Percentiles rank a stretch among this genome's conserved stretches.
phyloP scores from a whole-genome alignment of 2,797 vertebrate species.

The Pithecia hirsuta region DNA sequence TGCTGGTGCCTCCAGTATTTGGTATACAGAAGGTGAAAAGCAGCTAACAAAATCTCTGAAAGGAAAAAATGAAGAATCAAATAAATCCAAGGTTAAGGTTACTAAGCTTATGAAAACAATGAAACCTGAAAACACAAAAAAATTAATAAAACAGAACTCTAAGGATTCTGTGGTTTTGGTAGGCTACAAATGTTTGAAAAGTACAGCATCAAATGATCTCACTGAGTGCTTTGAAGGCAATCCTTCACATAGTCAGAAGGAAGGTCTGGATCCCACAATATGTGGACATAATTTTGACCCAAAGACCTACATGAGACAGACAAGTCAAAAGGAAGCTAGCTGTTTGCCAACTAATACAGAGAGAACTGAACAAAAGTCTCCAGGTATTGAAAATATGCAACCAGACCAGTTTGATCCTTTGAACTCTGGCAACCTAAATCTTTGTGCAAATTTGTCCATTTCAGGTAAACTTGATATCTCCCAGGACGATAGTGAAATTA shows the following conservation, averaged over 20 bases:
- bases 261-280: constrained; percentile 85
- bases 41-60: constrained; percentile 86
- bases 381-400: constrained; percentile 81
- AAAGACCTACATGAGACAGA: constrained; percentile 85
- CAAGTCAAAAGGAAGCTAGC: constrained; percentile 84
- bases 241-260: constrained; percentile 85
- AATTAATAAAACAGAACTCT: constrained; percentile 93
- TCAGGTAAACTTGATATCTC: constrained; percentile 86
- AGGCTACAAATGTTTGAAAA: constrained; percentile 97
- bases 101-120: constrained; percentile 95
- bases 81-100: constrained; percentile 96
- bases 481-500: constrained; percentile 89
- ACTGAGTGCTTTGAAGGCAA: constrained; percentile 89
- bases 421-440: constrained; percentile 85
- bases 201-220: constrained; percentile 86
- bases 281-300: constrained; percentile 84
- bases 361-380: constrained; percentile 82
- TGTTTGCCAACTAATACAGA: constrained; percentile 81
- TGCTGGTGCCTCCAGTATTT: constrained; percentile 85
- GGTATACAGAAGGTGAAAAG: constrained; percentile 91
- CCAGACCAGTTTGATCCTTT: constrained; percentile 78
- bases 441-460: constrained; percentile 83
- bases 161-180: constrained; percentile 97
- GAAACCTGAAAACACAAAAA: constrained; percentile 95
- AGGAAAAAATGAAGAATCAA: constrained; percentile 87